Conservation (phyloP, 2,888 invertebrate species). For the Caenorhabditis japonica region DNA sequence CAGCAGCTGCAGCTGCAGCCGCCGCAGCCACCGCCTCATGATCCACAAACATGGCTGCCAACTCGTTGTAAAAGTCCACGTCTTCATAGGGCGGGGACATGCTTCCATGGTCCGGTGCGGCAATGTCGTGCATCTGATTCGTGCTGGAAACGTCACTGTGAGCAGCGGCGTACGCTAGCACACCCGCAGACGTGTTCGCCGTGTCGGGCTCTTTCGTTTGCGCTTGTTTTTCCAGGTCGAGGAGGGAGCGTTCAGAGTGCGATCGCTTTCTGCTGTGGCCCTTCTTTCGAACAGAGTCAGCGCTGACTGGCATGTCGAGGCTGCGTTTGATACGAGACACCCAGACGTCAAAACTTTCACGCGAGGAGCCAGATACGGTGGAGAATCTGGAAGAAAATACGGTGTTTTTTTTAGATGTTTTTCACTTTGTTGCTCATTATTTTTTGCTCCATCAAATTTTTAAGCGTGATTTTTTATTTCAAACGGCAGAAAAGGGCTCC, state of each 20-base stretch:
- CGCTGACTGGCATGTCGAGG: slow-evolving; percentile 54
- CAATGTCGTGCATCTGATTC: slow-evolving; percentile 21
- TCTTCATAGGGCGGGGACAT: slow-evolving; percentile 26
- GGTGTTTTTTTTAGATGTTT: no score
- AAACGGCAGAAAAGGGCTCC: no score
- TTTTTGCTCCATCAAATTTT: no score
- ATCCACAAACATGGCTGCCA: slow-evolving; percentile 48
- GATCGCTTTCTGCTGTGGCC: slow-evolving; percentile 63
- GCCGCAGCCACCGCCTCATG: slow-evolving; percentile 5
- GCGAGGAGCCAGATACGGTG: slow-evolving; percentile 44
- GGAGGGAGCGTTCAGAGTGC: slow-evolving; percentile 74
- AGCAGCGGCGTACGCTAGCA: slow-evolving; percentile 6
- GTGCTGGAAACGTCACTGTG: slow-evolving; percentile 13
- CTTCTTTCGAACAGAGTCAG: slow-evolving; percentile 50
- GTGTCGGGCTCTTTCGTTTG: slow-evolving; percentile 27
- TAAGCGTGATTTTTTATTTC: no score
- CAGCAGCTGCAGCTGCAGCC: no score
- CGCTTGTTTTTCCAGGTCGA: slow-evolving; percentile 66
- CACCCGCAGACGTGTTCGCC: slow-evolving; percentile 16
- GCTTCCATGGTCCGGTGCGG: slow-evolving; percentile 32
- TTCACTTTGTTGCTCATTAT: no score
- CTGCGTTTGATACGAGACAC: slow-evolving; percentile 76
- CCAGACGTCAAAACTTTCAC: slow-evolving; percentile 81
- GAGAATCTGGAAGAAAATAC: slow-evolving; percentile 61
- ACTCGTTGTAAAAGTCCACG: slow-evolving; percentile 45